These are phyloP conservation scores for Laodelphax striatellus DNA, from an alignment of 1,140 invertebrate genomes.

Conservation along the genomic window DNA sequence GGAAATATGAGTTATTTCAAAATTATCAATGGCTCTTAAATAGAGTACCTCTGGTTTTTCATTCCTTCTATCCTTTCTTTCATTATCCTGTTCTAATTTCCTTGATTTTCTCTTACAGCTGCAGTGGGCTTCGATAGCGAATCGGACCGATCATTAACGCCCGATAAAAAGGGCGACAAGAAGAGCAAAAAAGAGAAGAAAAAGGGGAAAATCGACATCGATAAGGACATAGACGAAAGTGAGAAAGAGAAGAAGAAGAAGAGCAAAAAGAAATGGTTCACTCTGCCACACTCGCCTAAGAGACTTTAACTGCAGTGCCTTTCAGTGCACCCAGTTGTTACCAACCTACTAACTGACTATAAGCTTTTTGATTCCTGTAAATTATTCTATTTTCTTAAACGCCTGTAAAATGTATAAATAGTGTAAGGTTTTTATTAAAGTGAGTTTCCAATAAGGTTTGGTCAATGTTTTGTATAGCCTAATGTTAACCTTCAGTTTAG, in stretches of 20 bases:
- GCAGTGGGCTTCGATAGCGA: background rate
- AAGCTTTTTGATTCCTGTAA: no score
- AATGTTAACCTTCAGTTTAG: no score
- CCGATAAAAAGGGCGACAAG: conserved; percentile 8
- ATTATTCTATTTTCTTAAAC: no score
- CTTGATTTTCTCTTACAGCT: background rate
- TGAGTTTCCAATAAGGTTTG: no score
- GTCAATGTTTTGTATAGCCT: no score
- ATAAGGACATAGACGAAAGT: conserved; percentile 14
- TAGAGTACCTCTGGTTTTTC: no score
- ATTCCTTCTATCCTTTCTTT: background rate
- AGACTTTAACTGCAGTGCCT: background rate
- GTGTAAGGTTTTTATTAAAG: no score
- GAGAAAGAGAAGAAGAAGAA: conserved; percentile 14
- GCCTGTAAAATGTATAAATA: no score
- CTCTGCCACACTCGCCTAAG: conserved; percentile 6
- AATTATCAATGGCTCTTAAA: no score
- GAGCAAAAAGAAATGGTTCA: conserved; percentile 18
- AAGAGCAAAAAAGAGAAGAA: conserved; percentile 12
- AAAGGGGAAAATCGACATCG: conserved; percentile 7
- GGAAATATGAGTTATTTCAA: no score
- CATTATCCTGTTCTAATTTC: background rate
- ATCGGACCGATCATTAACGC: background rate
- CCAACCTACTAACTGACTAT: no score
- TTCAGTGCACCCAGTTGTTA: no score